Evolutionary conservation across 2,888 invertebrate species (phyloP), one percentile per base, ranked within the genome.

Genomic region (Meiosimyza decipiens): DNA sequence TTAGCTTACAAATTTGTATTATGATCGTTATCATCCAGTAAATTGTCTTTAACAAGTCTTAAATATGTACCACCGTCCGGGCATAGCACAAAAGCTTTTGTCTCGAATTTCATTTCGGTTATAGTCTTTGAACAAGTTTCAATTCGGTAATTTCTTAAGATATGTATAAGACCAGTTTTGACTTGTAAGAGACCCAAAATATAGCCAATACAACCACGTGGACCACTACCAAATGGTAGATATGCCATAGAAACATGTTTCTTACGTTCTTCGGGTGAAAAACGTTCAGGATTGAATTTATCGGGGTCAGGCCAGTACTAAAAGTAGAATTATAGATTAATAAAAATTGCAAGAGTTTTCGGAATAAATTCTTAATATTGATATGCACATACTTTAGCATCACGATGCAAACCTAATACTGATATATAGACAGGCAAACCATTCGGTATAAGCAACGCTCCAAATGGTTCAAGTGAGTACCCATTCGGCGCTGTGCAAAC

Each of bases 401-500:
- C 85, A 0, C 85, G 79, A 70, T 87, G 86, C 16, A 86, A 72
- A 5, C 80, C 84, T 75, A 82, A 78, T 13, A 82, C 80, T 0
- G 86, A 84, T 62, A 86, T 83, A 28, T 82, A 81, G 0, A 87
- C 81, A 0, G 87, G 85, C 75, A 83, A 84, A n/a, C 82, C 82
- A n/a, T 79, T 33, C 1, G 80, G 79, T 12, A 86, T 71, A 0
- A 62, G 55, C 12, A 79, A 75, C 0, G 77, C 68, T 16, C 76
- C 76, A 76, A 80, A 77, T 0, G 82, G 80, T 18, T 80, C 76
- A 40, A 86, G 65, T 5, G 82, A 82, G 16, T 80, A 85, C 6
- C 78, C 82, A 4, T 74, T 67, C 4, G 73, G 7, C 1, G 81
- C 74, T 18, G 82, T 83, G 63, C 85, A 86, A 64, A 80, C 77